A percentile compares a stretch with the other conserved stretches of the same genome.
phyloP scores from a whole-genome alignment of 2,888 invertebrate species.

The Drosophila koepferae region DNA sequence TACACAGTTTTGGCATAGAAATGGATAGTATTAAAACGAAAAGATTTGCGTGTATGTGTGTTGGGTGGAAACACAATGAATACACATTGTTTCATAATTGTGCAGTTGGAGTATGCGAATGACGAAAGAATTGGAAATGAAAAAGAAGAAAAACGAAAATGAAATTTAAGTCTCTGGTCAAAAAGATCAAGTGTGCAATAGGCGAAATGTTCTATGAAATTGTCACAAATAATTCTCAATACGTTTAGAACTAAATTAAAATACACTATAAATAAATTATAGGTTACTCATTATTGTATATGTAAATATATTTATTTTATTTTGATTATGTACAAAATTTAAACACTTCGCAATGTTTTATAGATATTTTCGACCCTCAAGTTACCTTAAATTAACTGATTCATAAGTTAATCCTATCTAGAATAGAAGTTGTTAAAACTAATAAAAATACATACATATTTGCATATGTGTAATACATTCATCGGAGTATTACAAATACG shows the following conservation, averaged over 20 bases:
- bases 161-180: slow-evolving; percentile 25
- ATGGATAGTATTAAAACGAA: slow-evolving; percentile 67
- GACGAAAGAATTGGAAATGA: slow-evolving; percentile 45
- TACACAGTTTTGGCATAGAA: slow-evolving; percentile 55
- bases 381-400: slow-evolving; percentile 33
- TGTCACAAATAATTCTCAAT: slow-evolving; percentile 10
- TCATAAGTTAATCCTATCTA: slow-evolving; percentile 35
- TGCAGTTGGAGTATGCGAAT: slow-evolving; percentile 65
- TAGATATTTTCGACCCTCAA: background rate
- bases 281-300: background rate
- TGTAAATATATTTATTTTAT: background rate
- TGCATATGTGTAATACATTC: slow-evolving; percentile 16
- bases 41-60: slow-evolving; percentile 45
- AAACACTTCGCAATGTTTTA: background rate
- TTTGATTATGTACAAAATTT: slow-evolving; percentile 11
- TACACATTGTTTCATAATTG: slow-evolving; percentile 52
- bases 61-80: slow-evolving; percentile 53
- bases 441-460: slow-evolving; percentile 21
- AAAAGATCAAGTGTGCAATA: slow-evolving; percentile 30
- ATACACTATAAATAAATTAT: slow-evolving; percentile 6
- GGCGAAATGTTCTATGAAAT: slow-evolving; percentile 26
- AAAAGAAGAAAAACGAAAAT: slow-evolving; percentile 29
- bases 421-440: slow-evolving; percentile 29
- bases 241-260: slow-evolving; percentile 14
- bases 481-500: slow-evolving; percentile 16